These are phyloP conservation scores for Emydocephalus ijimae DNA, from an alignment of 2,113 vertebrate species.

Conservation along the genomic window DNA sequence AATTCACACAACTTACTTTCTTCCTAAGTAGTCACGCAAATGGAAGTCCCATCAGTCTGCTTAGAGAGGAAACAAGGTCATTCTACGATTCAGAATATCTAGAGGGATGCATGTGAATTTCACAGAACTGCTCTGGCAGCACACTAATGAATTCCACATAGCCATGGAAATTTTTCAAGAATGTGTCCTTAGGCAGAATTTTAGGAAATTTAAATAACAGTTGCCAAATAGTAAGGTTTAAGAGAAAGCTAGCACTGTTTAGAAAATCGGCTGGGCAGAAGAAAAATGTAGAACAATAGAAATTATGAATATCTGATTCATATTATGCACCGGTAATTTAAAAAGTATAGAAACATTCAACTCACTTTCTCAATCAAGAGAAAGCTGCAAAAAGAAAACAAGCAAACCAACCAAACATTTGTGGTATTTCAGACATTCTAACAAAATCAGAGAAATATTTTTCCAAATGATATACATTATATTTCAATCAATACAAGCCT, in stretches of 20 bases:
- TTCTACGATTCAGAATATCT: background rate
- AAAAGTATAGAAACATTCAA: no score
- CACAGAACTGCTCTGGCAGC: background rate
- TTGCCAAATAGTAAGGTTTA: background rate
- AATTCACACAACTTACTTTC: no score
- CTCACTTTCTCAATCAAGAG: background rate
- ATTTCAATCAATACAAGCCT: background rate
- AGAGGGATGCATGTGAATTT: background rate
- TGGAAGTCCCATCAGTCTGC: background rate
- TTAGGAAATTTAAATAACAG: background rate
- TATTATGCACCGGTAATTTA: background rate
- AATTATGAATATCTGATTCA: background rate
- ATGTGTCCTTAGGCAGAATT: background rate
- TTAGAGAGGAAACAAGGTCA: background rate
- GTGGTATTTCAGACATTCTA: background rate
- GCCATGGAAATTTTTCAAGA: background rate
- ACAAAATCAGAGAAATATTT: background rate
- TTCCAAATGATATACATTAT: background rate
- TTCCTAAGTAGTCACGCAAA: background rate
- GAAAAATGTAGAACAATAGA: background rate
- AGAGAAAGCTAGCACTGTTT: background rate
- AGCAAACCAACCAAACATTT: background rate
- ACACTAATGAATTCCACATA: background rate
- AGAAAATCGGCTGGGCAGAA: background rate
- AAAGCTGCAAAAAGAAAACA: background rate